Conservation (phyloP, 2,113 vertebrate genomes). For the Nothocercus nigrocapillus region DNA sequence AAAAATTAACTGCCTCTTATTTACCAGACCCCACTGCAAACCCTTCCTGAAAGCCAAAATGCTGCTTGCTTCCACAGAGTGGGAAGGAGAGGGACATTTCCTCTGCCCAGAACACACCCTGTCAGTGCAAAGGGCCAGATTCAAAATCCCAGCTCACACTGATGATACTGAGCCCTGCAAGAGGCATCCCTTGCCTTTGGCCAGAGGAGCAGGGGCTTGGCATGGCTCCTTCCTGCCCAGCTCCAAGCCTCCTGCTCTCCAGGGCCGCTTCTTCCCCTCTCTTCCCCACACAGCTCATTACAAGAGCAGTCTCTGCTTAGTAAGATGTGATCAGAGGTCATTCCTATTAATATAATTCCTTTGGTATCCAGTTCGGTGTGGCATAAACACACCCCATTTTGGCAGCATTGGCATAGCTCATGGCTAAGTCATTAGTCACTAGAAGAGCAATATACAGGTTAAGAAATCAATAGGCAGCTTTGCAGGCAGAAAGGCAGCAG, state of each 20-base stretch:
- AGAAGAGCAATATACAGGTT: not conserved
- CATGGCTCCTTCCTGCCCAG: not conserved
- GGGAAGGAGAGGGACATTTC: not conserved
- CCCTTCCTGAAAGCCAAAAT: not conserved
- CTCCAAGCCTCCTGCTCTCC: not conserved
- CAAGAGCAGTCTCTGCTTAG: not conserved
- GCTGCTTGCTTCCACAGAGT: not conserved
- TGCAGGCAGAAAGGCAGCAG: constrained; percentile 15
- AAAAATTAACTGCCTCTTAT: not conserved
- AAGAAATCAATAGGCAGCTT: constrained; percentile 37
- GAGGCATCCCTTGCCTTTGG: not conserved
- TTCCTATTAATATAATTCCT: not conserved
- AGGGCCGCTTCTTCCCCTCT: not conserved
- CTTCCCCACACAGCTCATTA: not conserved
- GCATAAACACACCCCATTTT: not conserved
- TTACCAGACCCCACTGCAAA: not conserved
- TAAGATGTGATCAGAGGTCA: not conserved
- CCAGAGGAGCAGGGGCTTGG: not conserved
- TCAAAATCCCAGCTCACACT: not conserved
- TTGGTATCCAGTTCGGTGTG: not conserved
- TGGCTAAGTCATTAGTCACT: not conserved
- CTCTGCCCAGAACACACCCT: not conserved
- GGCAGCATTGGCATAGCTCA: not conserved
- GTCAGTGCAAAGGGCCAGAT: not conserved
- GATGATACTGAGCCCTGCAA: not conserved